Evolutionary conservation across 2,113 vertebrate species (phyloP).

Genomic region (Girardinichthys multiradiatus): DNA sequence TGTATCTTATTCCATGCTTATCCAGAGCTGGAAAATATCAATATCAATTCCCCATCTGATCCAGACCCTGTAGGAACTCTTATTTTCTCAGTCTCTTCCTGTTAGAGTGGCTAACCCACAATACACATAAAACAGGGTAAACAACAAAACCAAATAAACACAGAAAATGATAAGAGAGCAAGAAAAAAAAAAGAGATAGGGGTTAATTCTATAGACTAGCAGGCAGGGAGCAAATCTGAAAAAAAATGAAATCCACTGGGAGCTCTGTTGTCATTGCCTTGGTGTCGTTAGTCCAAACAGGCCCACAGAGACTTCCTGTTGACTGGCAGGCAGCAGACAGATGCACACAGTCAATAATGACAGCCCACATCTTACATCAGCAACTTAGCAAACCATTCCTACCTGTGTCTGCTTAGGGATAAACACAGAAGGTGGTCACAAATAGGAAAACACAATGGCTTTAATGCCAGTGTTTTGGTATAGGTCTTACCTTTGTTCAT

Average conservation of each 20-base stretch:
- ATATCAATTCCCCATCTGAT: too few species aligned
- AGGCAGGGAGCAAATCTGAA: constrained; percentile 10
- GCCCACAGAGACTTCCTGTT: constrained; percentile 51
- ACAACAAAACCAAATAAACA: not conserved
- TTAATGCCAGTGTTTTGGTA: constrained; percentile 19
- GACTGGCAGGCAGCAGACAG: constrained; percentile 66
- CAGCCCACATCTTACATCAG: constrained; percentile 58
- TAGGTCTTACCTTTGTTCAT: constrained; percentile 19
- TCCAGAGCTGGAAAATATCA: too few species aligned
- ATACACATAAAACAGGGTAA: constrained; percentile 7
- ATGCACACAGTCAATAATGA: constrained; percentile 69
- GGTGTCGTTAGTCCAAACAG: constrained; percentile 74
- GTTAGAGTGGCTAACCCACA: constrained; percentile 1
- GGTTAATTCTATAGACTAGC: constrained; percentile 23
- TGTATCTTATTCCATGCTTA: too few species aligned
- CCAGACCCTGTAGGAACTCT: not conserved
- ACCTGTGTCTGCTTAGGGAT: constrained; percentile 29
- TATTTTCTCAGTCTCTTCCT: constrained; percentile 1
- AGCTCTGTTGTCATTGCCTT: constrained; percentile 58
- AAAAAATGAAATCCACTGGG: constrained; percentile 21
- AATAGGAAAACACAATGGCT: constrained; percentile 11
- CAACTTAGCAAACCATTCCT: constrained; percentile 40
- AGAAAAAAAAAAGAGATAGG: too few species aligned
- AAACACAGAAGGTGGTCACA: constrained; percentile 45
- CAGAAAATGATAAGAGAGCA: not conserved